Conservation (phyloP, 2,888 invertebrate species). For the Chrysolina oricalcia region DNA sequence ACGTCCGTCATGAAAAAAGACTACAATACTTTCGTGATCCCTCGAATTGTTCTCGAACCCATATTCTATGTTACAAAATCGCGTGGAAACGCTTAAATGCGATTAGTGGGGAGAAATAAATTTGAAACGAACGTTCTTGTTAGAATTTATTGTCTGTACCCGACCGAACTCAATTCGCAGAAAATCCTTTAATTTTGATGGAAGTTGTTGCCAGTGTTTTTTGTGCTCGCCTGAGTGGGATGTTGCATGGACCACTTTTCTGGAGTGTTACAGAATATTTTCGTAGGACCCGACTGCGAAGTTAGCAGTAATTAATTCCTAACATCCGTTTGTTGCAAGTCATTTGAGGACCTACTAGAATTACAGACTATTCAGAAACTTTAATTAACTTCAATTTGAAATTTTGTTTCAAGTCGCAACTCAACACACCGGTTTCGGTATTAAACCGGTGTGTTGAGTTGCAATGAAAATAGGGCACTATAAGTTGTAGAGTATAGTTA, state of each 20-base stretch:
- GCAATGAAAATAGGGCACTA: too few relatives aligned
- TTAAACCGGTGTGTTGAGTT: too few relatives aligned
- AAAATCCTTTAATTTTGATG: neutral
- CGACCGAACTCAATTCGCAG: neutral
- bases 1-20: neutral
- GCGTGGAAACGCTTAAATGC: constrained; percentile 7
- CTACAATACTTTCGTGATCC: neutral
- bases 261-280: too few relatives aligned
- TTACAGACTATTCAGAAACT: too few relatives aligned
- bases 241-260: neutral
- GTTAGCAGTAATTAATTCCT: too few relatives aligned
- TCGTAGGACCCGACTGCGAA: too few relatives aligned
- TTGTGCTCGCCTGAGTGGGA: neutral
- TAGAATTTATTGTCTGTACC: neutral
- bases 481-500: too few relatives aligned
- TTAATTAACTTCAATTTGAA: too few relatives aligned
- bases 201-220: neutral
- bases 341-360: too few relatives aligned
- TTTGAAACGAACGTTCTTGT: neutral
- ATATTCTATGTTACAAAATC: neutral
- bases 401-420: too few relatives aligned
- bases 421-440: too few relatives aligned
- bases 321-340: too few relatives aligned
- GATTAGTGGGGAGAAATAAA: constrained; percentile 10
- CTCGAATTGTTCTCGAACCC: neutral